phyloP scores from a whole-genome alignment of 2,113 vertebrate species.

The Prinia subflava region DNA sequence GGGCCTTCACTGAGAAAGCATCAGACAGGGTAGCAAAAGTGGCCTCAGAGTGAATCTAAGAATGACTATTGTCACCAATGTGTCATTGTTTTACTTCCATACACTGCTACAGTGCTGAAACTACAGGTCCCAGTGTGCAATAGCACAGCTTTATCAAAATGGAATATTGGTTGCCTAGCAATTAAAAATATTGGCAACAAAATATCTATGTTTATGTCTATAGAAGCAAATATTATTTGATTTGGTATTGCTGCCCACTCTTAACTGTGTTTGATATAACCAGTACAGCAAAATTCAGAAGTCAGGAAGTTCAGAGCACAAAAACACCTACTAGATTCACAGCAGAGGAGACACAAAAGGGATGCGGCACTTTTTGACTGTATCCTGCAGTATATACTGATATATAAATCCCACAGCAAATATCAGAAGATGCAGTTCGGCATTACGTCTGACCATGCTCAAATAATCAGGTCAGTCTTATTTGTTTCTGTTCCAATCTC shows the following conservation, averaged over 20 bases:
- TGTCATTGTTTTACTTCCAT: neutral
- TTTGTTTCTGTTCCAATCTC: slow-evolving; percentile 20
- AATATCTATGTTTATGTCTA: neutral
- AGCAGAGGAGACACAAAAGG: neutral
- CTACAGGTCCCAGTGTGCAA: neutral
- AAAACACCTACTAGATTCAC: neutral
- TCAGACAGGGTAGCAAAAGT: neutral
- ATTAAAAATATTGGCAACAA: neutral
- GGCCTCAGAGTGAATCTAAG: neutral
- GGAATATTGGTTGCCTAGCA: neutral
- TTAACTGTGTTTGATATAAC: neutral
- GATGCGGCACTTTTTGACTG: neutral
- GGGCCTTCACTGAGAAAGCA: neutral
- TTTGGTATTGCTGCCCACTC: neutral
- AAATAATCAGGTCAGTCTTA: slow-evolving; percentile 37
- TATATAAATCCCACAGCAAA: neutral
- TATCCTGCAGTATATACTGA: neutral
- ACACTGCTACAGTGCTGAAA: neutral
- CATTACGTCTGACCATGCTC: neutral
- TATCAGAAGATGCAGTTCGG: neutral
- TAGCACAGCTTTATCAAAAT: neutral
- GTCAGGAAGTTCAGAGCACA: neutral
- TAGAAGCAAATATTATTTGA: neutral
- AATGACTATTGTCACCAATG: neutral
- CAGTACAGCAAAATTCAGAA: neutral